These are phyloP conservation scores for Tenebrio molitor DNA, from an alignment of 1,140 invertebrate species.

Conservation along the genomic window DNA sequence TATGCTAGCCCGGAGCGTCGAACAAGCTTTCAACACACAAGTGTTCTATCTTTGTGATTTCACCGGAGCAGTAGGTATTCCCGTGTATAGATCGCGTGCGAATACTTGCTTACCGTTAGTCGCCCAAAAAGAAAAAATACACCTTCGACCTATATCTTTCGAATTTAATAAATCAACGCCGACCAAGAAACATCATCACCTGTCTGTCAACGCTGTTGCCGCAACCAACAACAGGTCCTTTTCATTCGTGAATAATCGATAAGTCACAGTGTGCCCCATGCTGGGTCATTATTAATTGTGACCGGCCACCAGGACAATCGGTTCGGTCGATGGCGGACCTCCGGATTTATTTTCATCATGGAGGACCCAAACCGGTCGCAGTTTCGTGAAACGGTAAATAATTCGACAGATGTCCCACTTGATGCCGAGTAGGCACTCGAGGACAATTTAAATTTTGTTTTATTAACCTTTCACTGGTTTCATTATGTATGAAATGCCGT, in stretches of 20 bases:
- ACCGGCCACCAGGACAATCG: neutral
- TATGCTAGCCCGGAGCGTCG: slow-evolving; percentile 9
- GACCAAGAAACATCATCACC: neutral
- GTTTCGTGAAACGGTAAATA: slow-evolving; percentile 10
- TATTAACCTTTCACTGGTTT: neutral
- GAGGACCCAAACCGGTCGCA: neutral
- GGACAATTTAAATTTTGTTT: slow-evolving; percentile 8
- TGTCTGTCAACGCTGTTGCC: neutral
- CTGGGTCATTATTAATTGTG: slow-evolving; percentile 20
- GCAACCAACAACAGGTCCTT: too few species aligned
- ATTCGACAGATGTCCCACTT: neutral
- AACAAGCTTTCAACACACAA: neutral
- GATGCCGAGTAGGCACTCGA: slow-evolving; percentile 6
- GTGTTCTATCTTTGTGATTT: too few species aligned
- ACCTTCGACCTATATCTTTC: slow-evolving; percentile 6
- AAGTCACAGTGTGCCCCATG: neutral
- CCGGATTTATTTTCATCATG: neutral
- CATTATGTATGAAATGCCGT: neutral
- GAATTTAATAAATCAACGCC: neutral
- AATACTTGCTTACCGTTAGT: neutral
- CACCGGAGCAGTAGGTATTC: neutral
- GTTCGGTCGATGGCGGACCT: neutral
- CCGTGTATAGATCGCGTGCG: neutral
- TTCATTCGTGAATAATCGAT: slow-evolving; percentile 7
- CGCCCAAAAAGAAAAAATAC: slow-evolving; percentile 1